A percentile compares a stretch with the other conserved stretches of the same genome.
These are phyloP conservation scores for Crioceris asparagi DNA, from an alignment of 2,888 invertebrate species.

Conservation along the genomic window DNA sequence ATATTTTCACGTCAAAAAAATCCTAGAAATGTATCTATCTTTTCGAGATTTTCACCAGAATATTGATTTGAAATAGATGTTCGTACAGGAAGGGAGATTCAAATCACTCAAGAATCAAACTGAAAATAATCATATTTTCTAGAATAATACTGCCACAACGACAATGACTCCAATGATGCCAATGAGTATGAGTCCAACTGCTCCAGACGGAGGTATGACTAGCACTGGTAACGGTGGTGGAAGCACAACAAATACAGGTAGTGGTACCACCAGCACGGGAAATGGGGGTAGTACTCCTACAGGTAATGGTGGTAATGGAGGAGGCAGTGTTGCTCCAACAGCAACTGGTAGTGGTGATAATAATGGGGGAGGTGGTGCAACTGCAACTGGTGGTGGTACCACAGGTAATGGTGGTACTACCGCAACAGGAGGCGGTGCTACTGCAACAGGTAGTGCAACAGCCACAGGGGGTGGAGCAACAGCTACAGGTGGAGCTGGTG, in stretches of 20 bases:
- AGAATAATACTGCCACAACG: conserved; percentile 17
- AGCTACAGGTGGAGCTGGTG: conserved; percentile 10
- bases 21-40: too few relatives aligned
- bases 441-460: conserved; percentile 24
- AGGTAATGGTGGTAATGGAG: conserved; percentile 13
- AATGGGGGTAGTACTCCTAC: conserved; percentile 8
- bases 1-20: too few relatives aligned
- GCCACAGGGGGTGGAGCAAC: conserved; percentile 12
- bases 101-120: too few relatives aligned
- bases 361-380: conserved; percentile 11
- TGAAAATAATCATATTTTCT: too few relatives aligned
- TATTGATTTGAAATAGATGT: too few relatives aligned
- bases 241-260: conserved; percentile 5
- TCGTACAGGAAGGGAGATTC: too few relatives aligned
- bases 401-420: conserved; percentile 9
- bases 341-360: conserved; percentile 12
- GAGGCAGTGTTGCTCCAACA: conserved; percentile 9
- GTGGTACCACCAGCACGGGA: conserved; percentile 9
- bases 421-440: conserved; percentile 13
- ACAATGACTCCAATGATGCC: conserved; percentile 35
- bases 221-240: conserved; percentile 14
- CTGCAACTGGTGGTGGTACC: conserved; percentile 11
- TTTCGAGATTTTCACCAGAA: too few relatives aligned
- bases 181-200: conserved; percentile 35
- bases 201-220: conserved; percentile 22